phyloP scores from a whole-genome alignment of 2,113 vertebrate species.

The Maccullochella peelii region DNA sequence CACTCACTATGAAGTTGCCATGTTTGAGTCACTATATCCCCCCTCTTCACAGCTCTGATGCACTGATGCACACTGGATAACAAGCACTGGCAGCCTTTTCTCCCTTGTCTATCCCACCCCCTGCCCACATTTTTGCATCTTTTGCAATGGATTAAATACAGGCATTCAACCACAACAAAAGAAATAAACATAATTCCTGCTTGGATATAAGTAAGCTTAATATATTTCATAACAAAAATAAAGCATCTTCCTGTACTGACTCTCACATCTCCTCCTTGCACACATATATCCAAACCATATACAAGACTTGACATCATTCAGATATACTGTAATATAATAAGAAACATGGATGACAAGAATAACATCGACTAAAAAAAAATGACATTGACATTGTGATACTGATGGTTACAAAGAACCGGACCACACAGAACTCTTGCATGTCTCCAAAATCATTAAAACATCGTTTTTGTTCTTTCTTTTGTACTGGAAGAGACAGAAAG shows the following conservation, averaged over 20 bases:
- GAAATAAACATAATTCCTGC: slow-evolving; percentile 87
- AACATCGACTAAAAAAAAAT: slow-evolving; percentile 71
- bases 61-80: background rate
- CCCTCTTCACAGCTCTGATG: slow-evolving; percentile 12
- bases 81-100: background rate
- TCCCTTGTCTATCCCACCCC: background rate
- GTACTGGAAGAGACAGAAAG: slow-evolving; percentile 77
- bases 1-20: slow-evolving; percentile 12
- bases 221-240: slow-evolving; percentile 96
- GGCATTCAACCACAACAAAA: slow-evolving; percentile 89
- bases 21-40: slow-evolving; percentile 12
- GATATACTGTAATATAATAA: slow-evolving; percentile 87
- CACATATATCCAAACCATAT: slow-evolving; percentile 86
- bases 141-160: slow-evolving; percentile 90
- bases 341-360: slow-evolving; percentile 83
- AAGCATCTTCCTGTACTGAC: slow-evolving; percentile 89
- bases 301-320: slow-evolving; percentile 85
- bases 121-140: slow-evolving; percentile 23
- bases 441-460: slow-evolving; percentile 68
- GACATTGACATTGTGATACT: slow-evolving; percentile 82
- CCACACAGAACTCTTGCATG: slow-evolving; percentile 56
- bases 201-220: slow-evolving; percentile 92
- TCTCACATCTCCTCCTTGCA: slow-evolving; percentile 74
- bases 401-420: slow-evolving; percentile 74
- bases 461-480: slow-evolving; percentile 73